A percentile compares a stretch with the other conserved stretches of the same genome.
Evolutionary conservation across 1,140 invertebrate genomes (phyloP).

Genomic region (Caenorhabditis briggsae): DNA sequence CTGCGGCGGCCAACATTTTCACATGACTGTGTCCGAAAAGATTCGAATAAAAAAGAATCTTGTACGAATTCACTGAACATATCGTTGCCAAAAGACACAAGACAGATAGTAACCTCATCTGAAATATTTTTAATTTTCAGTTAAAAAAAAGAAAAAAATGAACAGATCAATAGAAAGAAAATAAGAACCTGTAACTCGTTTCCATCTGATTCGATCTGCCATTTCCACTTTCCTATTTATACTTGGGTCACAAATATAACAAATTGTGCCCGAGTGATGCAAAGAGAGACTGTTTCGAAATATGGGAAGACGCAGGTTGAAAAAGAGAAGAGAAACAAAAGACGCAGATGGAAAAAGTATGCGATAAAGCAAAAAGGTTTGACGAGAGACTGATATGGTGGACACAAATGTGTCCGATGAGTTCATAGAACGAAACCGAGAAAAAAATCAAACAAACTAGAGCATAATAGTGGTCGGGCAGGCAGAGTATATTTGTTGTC

Average conservation of each 20-base stretch:
- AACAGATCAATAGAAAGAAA: not conserved
- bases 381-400: constrained; percentile 24
- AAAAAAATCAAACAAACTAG: not conserved
- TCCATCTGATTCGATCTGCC: not conserved
- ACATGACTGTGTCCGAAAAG: constrained; percentile 61
- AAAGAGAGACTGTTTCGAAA: constrained; percentile 29
- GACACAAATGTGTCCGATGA: constrained; percentile 16
- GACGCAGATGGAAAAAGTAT: not conserved
- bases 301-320: not conserved
- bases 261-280: constrained; percentile 38
- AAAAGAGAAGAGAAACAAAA: not conserved
- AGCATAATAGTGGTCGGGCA: not conserved
- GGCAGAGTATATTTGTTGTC: not conserved
- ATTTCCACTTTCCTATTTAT: constrained; percentile 34
- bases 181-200: not conserved
- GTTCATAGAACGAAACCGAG: constrained; percentile 9
- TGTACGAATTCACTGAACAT: not conserved
- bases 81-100: not conserved
- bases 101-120: constrained; percentile 33
- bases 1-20: constrained; percentile 58
- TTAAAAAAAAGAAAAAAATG: not conserved
- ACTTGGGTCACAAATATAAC: constrained; percentile 4
- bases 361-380: not conserved
- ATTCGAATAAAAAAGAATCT: constrained; percentile 41
- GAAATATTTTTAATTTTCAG: not conserved